Base-by-base conservation (phyloP, 2,113 vertebrate genomes). In the Eudyptes chrysolophus region DNA sequence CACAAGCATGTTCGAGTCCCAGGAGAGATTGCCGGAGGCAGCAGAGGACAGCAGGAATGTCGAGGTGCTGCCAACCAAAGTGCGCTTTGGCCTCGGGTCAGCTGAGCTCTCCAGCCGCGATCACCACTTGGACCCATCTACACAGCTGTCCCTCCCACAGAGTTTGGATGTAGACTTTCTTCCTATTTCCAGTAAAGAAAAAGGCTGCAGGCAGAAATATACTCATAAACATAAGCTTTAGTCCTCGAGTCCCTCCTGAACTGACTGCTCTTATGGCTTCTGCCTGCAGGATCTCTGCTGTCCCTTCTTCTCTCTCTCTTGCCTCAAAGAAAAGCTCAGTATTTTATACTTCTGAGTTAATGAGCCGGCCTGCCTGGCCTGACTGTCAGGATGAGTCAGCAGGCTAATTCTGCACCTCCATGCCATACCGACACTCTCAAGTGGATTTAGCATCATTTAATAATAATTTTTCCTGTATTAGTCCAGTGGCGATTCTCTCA, bases 321-420 rank as follows among this genome's bases (percentile, higher is more conserved):
- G 17, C 34, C 58, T 87, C 57, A 85, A 54, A 90, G 21, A 76
- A 89, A 89, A 82, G 10, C 70, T 89, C n/a, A 24, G 1, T 81
- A 68, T 85, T 87, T 84, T 87, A 46, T 72, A 89, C 17, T 71
- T 49, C 44, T 87, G 84, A 76, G 87, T 75, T 96, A 94, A 97
- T 90, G 92, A 97, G 71, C 52, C 1, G 0, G n/a, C 40, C 69
- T 87, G 69, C 21, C 84, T 95, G 92, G 94, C 86, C 80, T 69
- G 69, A 48, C 48, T 95, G 81, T 72, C 84, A 77, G 77, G 65
- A 95, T 95, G 84, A 94, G 95, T 93, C 84, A 91, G 62, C 34
- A 83, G 80, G 77, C 78, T 89, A 52, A 27, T 40, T 85, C 36
- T 72, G 36, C 57, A 82, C 38, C 57, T 87, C 72, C 25, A 22